A percentile compares a stretch with the other conserved stretches of the same genome.
These are phyloP conservation scores for Pogoniulus pusillus DNA, from an alignment of 2,797 vertebrate genomes.

Conservation along the genomic window DNA sequence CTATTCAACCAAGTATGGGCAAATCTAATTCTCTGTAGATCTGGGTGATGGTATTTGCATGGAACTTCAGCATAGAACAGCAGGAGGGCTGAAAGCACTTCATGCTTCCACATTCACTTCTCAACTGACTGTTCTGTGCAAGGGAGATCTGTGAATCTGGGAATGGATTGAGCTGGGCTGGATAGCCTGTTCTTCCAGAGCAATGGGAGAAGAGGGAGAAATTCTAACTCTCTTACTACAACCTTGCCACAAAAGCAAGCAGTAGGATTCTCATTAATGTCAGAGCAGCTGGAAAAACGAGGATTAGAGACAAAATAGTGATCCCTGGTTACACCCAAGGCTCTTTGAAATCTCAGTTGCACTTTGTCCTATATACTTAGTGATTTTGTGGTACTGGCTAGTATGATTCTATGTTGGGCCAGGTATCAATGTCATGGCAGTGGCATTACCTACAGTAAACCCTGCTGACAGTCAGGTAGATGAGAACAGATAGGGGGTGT, in stretches of 20 bases:
- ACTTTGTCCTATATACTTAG: not conserved
- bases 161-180: not conserved
- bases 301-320: not conserved
- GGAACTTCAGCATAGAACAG: not conserved
- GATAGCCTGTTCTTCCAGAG: not conserved
- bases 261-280: not conserved
- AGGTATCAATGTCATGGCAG: not conserved
- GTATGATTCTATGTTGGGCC: not conserved
- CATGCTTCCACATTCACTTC: accelerated
- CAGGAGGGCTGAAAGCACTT: not conserved
- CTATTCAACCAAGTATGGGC: not conserved
- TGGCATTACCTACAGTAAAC: not conserved
- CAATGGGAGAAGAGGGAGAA: not conserved
- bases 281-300: not conserved
- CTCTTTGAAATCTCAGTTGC: not conserved
- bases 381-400: not conserved
- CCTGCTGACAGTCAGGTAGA: slow-evolving; percentile 13
- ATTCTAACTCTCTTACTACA: not conserved
- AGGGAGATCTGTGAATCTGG: not conserved
- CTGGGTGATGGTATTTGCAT: not conserved
- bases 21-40: not conserved
- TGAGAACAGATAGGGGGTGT: not conserved
- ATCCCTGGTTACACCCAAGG: not conserved
- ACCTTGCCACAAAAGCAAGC: not conserved
- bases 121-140: not conserved